Evolutionary conservation across 2,113 vertebrate genomes (phyloP).

Genomic region (Pristiophorus japonicus): DNA sequence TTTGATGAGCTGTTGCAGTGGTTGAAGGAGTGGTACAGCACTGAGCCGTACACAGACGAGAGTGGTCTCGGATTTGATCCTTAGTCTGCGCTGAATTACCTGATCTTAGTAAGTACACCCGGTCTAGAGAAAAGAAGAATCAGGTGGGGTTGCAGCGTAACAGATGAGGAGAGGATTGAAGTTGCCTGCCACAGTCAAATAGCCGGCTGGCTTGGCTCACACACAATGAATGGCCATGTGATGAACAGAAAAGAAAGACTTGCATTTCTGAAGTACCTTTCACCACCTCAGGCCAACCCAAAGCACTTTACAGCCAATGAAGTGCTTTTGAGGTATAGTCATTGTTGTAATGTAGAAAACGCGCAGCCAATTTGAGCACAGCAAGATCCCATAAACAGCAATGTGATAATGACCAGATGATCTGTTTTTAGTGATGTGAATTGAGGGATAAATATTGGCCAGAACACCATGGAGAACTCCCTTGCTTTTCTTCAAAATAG

Average conservation of each 20-base stretch:
- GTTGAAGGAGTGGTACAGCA: background rate
- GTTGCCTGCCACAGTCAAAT: background rate
- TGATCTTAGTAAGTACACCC: background rate
- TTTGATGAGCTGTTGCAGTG: background rate
- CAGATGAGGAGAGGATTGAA: background rate
- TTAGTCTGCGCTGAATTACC: background rate
- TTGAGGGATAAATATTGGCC: too few relatives aligned
- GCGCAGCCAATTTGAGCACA: too few relatives aligned
- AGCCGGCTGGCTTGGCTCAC: background rate
- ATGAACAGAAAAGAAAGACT: too few relatives aligned
- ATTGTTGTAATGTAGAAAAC: background rate
- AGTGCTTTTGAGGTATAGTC: too few relatives aligned
- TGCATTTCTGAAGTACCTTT: too few relatives aligned
- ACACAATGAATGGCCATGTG: background rate
- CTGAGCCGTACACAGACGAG: background rate
- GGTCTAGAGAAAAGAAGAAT: background rate
- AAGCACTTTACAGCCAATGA: too few relatives aligned
- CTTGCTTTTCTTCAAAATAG: too few relatives aligned
- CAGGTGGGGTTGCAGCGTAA: background rate
- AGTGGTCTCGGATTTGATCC: background rate
- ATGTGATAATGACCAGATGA: too few relatives aligned
- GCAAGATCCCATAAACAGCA: too few relatives aligned
- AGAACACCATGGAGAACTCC: too few relatives aligned
- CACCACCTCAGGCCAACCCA: too few relatives aligned
- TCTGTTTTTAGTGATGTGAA: too few relatives aligned